Percentiles rank a stretch among this genome's conserved stretches.
Evolutionary conservation across 2,113 vertebrate genomes (phyloP).

Genomic region (Sclerurus mexicanus): DNA sequence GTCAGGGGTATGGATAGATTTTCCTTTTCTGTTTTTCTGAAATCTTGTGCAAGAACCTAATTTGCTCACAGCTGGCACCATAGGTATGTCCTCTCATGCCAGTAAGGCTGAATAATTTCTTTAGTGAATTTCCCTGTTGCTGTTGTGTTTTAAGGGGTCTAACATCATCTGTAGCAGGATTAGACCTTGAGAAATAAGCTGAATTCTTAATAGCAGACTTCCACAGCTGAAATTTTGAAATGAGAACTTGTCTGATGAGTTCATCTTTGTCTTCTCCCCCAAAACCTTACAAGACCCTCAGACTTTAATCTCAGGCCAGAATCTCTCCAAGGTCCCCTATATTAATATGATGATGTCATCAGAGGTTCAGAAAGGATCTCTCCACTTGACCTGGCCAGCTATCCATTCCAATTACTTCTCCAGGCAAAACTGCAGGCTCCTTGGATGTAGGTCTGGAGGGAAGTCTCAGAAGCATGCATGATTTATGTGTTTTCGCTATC

Average conservation of each 20-base stretch:
- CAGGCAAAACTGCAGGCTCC: background rate
- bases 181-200: background rate
- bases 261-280: background rate
- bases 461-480: background rate
- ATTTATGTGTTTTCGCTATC: background rate
- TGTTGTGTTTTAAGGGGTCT: background rate
- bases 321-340: slow-evolving; percentile 3
- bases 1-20: background rate
- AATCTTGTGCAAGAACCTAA: background rate
- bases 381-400: background rate
- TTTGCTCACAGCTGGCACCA: background rate
- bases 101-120: background rate
- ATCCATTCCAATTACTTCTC: background rate
- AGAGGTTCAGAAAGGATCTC: background rate
- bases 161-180: background rate
- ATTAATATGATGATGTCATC: slow-evolving; percentile 5
- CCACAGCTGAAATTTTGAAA: background rate
- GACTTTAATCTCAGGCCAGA: background rate
- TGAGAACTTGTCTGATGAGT: background rate
- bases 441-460: background rate
- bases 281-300: background rate
- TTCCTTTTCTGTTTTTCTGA: background rate
- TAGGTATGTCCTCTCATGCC: background rate
- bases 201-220: background rate
- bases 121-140: background rate